A percentile compares a stretch with the other conserved stretches of the same genome.
Evolutionary conservation across 2,113 vertebrate species (phyloP).

Genomic region (Ciconia stormi): DNA sequence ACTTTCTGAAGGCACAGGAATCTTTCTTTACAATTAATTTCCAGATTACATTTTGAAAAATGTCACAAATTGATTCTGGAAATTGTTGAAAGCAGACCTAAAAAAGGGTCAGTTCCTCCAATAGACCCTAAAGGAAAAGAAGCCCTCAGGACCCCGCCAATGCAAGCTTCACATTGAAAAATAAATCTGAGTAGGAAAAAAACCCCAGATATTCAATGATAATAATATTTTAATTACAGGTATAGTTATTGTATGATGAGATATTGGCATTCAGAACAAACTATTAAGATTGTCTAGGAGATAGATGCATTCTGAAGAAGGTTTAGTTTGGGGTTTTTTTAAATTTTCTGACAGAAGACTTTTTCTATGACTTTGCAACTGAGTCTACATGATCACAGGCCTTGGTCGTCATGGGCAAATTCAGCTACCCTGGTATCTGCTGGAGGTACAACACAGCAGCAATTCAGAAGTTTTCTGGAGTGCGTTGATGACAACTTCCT

Average conservation of each 20-base stretch:
- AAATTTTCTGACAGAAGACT: not conserved
- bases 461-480: not conserved
- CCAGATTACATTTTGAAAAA: slow-evolving; percentile 8
- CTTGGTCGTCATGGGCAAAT: not conserved
- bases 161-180: not conserved
- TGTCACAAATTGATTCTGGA: not conserved
- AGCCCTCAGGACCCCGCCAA: not conserved
- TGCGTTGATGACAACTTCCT: not conserved
- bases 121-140: not conserved
- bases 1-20: slow-evolving; percentile 31
- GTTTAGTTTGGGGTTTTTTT: not conserved
- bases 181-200: not conserved
- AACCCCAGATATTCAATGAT: not conserved
- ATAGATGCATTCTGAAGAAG: not conserved
- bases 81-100: slow-evolving; percentile 3
- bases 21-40: slow-evolving; percentile 35
- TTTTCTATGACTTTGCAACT: not conserved
- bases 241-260: not conserved
- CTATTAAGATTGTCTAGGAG: not conserved
- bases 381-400: not conserved
- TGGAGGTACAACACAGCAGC: not conserved
- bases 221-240: not conserved
- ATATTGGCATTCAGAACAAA: not conserved
- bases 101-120: not conserved
- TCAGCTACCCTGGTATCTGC: not conserved